Base-by-base conservation (phyloP, 2,797 vertebrate genomes). In the Pseudochromis fuscus region DNA sequence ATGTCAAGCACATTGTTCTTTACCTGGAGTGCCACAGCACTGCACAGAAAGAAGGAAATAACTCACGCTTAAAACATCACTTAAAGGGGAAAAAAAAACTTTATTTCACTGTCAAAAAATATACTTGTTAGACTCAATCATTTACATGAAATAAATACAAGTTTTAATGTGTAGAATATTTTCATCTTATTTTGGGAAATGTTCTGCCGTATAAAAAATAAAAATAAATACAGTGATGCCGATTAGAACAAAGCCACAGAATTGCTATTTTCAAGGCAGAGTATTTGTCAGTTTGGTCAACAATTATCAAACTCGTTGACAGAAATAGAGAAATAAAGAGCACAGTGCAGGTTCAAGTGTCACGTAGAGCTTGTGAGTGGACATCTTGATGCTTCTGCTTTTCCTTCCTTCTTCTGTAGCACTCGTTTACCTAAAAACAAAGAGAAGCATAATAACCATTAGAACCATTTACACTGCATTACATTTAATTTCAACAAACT, bases 1-100 rank as follows among this genome's bases (percentile, higher is more conserved):
- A 90, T 91, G 89, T 91, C 89, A 92, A 84, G 83, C 71, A 67
- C 76, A 77, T 82, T 86, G 87, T 90, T 90, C 74, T 84, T 79
- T 75, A 88, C 65, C 81, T 74, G 81, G 9, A 81, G 72, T 77
- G 65, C 62, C 52, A 78, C 79, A 68, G 46, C 51, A 63, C 53
- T 82, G 72, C 68, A 66, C 72, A 71, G 61, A 73, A 60, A 76
- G 35, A 21, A 79, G 52, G 66, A 85, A 91, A 90, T 84, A 88
- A 90, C 75, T 83, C 73, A 48, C 64, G 66, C 68, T 76, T 57
- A 62, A 74, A 79, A 83, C 75, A 84, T 67, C 62, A 83, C 70
- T 85, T 86, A 60, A 60, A 51, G 51, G 46, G 12, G 21, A 57
- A 67, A 67, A 71, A 79, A 71, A 16, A 27, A 56, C 55, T 92